Evolutionary conservation across 2,888 invertebrate genomes (phyloP).

Genomic region (Lysandra coridon): DNA sequence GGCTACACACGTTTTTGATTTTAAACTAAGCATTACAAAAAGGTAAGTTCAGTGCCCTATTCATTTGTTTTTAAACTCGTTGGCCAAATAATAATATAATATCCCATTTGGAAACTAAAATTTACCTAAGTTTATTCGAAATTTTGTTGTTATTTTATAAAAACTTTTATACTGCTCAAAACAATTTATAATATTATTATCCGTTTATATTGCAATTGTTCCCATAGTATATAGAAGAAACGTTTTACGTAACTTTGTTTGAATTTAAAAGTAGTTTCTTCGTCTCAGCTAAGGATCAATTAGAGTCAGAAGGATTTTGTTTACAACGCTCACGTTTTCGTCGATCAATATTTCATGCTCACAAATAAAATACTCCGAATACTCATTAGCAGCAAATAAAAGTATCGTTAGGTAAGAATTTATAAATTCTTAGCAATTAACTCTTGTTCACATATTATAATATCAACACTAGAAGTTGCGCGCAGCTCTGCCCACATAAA

Average conservation of each 20-base stretch:
- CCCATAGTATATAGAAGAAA: neutral
- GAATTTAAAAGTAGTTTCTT: neutral
- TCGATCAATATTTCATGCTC: neutral
- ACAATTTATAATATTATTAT: neutral
- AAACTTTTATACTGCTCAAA: no score
- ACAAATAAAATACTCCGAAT: neutral
- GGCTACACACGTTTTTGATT: no score
- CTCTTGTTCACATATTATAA: neutral
- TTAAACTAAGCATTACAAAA: no score
- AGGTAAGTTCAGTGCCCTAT: no score
- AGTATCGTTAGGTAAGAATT: neutral
- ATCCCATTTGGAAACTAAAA: no score
- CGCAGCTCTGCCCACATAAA: neutral
- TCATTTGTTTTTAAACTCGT: no score
- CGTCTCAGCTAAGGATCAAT: neutral
- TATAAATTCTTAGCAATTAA: neutral
- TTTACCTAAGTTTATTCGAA: no score
- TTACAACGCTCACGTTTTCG: neutral
- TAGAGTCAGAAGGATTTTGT: constrained; percentile 1
- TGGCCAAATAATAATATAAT: no score
- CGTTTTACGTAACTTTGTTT: neutral
- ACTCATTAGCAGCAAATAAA: neutral
- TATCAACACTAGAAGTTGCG: neutral
- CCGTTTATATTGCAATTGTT: neutral
- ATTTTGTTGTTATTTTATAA: no score